These are phyloP conservation scores for Phalacrocorax pelagicus DNA, from an alignment of 2,113 vertebrate genomes.

Conservation along the genomic window DNA sequence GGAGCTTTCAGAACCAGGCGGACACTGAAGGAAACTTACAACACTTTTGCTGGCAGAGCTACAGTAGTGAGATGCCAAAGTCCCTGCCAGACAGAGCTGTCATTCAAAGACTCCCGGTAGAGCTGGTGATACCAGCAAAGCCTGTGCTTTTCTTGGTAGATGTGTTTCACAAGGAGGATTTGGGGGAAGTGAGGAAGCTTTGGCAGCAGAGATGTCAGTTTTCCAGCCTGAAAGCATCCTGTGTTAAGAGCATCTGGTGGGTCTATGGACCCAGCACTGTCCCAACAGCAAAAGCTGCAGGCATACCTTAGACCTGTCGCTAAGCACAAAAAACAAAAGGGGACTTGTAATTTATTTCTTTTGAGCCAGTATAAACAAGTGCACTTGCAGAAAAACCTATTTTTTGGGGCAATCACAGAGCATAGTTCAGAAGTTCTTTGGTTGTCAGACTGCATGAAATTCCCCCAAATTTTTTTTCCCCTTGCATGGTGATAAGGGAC, in stretches of 20 bases:
- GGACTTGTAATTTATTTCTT: background rate
- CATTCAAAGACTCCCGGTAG: background rate
- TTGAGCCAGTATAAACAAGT: background rate
- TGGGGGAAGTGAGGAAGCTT: background rate
- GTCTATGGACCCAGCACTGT: background rate
- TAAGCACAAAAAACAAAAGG: background rate
- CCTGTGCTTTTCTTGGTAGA: background rate
- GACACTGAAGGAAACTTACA: constrained; percentile 18
- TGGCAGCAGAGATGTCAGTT: constrained; percentile 1
- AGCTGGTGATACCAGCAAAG: background rate
- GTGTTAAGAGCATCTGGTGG: background rate
- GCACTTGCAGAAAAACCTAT: background rate
- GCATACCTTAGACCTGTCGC: background rate
- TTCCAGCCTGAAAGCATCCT: background rate
- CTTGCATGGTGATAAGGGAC: background rate
- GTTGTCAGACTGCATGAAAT: background rate
- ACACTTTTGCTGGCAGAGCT: constrained; percentile 1
- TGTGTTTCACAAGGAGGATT: background rate
- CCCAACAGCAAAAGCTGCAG: background rate
- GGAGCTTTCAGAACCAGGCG: constrained; percentile 32
- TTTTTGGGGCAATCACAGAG: background rate
- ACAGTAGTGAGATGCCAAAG: background rate
- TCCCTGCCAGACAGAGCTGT: constrained; percentile 27
- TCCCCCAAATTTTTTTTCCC: background rate
- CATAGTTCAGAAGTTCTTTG: background rate